phyloP scores from a whole-genome alignment of 2,888 invertebrate genomes.

The Mythimna impura region DNA sequence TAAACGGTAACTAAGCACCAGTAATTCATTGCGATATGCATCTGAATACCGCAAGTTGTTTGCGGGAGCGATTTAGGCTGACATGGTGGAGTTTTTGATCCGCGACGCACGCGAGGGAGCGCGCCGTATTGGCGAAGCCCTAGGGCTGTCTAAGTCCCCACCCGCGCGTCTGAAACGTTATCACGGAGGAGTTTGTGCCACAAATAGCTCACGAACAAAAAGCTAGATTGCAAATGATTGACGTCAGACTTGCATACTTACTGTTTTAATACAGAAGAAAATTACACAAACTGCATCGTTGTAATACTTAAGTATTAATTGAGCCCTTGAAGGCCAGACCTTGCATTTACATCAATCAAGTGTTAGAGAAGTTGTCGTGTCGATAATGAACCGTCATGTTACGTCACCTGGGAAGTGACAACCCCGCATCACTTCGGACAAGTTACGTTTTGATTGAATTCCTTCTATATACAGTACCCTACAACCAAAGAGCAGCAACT shows the following conservation, averaged over 20 bases:
- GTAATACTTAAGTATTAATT: conserved; percentile 2
- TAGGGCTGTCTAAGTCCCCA: conserved; percentile 54
- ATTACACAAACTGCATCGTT: conserved; percentile 19
- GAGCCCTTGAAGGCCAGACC: conserved; percentile 17
- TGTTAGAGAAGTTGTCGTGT: conserved; percentile 21
- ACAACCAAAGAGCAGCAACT: conserved; percentile 67
- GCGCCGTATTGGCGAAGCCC: conserved; percentile 51
- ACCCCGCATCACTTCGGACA: conserved; percentile 46
- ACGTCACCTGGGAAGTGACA: conserved; percentile 41
- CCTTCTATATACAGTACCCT: conserved; percentile 50
- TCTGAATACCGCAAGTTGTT: conserved; percentile 71
- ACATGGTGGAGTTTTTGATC: conserved; percentile 69
- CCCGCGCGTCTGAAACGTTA: conserved; percentile 41
- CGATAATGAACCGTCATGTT: conserved; percentile 38
- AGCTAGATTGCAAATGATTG: conserved; percentile 43
- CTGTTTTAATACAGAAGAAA: conserved; percentile 23
- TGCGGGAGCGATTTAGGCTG: conserved; percentile 74
- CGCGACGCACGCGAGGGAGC: conserved; percentile 58
- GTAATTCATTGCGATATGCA: conserved; percentile 71
- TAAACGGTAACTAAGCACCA: conserved; percentile 71
- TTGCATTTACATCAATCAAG: conserved; percentile 32
- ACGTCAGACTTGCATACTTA: conserved; percentile 38
- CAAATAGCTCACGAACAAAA: conserved; percentile 44
- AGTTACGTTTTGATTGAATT: conserved; percentile 60
- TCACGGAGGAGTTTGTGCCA: conserved; percentile 44